Evolutionary conservation across 2,888 invertebrate species (phyloP).

Genomic region (Andrena fulva): DNA sequence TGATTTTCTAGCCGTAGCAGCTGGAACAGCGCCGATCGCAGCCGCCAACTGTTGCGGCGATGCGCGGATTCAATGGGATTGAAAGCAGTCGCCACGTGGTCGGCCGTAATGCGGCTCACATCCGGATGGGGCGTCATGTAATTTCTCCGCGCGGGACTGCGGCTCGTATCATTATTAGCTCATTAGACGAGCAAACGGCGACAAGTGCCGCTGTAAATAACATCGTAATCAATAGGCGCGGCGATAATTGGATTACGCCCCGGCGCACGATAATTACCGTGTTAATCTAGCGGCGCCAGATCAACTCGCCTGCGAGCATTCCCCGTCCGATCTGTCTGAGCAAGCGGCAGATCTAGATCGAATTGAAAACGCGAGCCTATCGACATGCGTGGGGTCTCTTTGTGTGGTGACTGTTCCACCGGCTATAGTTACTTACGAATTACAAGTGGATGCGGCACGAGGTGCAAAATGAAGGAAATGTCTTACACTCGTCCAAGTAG

Average conservation of each 20-base stretch:
- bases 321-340: background rate
- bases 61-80: slow-evolving; percentile 34
- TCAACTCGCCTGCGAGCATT: background rate
- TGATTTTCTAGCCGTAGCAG: slow-evolving; percentile 2
- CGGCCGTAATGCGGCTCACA: slow-evolving; percentile 37
- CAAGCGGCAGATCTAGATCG: background rate
- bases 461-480: background rate
- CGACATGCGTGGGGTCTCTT: background rate
- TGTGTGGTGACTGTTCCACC: background rate
- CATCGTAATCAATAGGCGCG: slow-evolving; percentile 48
- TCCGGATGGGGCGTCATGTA: slow-evolving; percentile 47
- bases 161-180: slow-evolving; percentile 35
- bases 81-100: slow-evolving; percentile 64
- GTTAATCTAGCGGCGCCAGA: slow-evolving; percentile 9
- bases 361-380: background rate
- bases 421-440: background rate
- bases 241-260: slow-evolving; percentile 51
- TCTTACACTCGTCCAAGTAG: slow-evolving; percentile 50
- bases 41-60: slow-evolving; percentile 43
- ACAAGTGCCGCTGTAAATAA: slow-evolving; percentile 44
- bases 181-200: slow-evolving; percentile 44
- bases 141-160: slow-evolving; percentile 45
- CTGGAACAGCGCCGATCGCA: slow-evolving; percentile 11
- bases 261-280: slow-evolving; percentile 22
- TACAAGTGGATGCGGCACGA: background rate